Evolutionary conservation across 2,797 vertebrate genomes (phyloP), one percentile per base, ranked within the genome.

Genomic region (Molossus molossus): DNA sequence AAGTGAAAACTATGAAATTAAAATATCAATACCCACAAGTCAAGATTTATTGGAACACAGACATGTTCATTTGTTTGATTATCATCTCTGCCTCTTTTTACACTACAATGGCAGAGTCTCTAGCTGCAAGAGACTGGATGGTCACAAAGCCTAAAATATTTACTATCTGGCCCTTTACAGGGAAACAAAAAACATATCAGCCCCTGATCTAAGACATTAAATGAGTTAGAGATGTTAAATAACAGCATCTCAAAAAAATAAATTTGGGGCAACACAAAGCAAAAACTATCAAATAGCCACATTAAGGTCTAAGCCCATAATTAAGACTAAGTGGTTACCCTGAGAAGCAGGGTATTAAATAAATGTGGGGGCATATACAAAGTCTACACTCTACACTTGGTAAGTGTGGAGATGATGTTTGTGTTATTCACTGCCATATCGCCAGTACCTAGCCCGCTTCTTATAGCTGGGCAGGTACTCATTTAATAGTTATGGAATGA

Each of bases 221-320:
- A 88, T 9, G 23, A 58, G 23, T 83, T 90, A 73, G 27, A 87
- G 62, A 58, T 58, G 13, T 55, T 83, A 95, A 67, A 58, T 73
- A 91, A 91, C 21, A 95, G 64, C 17, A 89, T 60, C 64, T 75
- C 82, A 84, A 82, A 95, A 57, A 89, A 93, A 82, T 55, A 58
- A 69, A 76, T 90, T 97, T 84, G 57, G 93, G 58, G 37, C 76
- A 93, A 96, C 77, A 21, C 15, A 84, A 88, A n/a, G 4, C 33
- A 85, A 91, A 94, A 55, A 13, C n/a, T 48, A 84, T 67, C 75
- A 64, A 48, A 72, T 14, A 53, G 33, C 27, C 23, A 23, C 21
- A 75, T 64, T 87, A 62, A 86, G 12, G 23, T 48, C 76, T 73
- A 25, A 79, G 33, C 21, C 40, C 62, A 64, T 45, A 90, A 27